Evolutionary conservation across 2,888 invertebrate genomes (phyloP).

Genomic region (Ochropleura leucogaster): DNA sequence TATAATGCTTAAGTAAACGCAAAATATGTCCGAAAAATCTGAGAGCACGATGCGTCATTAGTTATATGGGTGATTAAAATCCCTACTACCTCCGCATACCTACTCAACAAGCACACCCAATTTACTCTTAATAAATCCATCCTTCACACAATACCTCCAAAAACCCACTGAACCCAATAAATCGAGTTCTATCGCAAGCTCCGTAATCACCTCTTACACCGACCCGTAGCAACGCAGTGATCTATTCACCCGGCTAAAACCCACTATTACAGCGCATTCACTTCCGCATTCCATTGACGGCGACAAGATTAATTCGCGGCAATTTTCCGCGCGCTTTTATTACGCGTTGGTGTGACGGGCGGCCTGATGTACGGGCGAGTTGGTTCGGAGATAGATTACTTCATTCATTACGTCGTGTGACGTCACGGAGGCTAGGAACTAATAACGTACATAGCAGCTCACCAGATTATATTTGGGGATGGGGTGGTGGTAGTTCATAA

Average conservation of each 20-base stretch:
- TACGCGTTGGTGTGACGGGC: slow-evolving; percentile 60
- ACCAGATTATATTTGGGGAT: slow-evolving; percentile 32
- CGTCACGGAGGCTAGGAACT: slow-evolving; percentile 45
- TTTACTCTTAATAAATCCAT: slow-evolving; percentile 5
- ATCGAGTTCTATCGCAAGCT: slow-evolving; percentile 26
- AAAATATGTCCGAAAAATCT: neutral
- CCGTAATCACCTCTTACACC: slow-evolving; percentile 38
- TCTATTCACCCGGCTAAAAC: slow-evolving; percentile 31
- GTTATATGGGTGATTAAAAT: neutral
- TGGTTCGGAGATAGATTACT: slow-evolving; percentile 63
- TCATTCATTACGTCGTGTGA: slow-evolving; percentile 65
- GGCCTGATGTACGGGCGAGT: slow-evolving; percentile 54
- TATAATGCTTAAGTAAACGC: neutral
- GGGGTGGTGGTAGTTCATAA: neutral
- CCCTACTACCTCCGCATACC: neutral
- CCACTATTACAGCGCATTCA: slow-evolving; percentile 48
- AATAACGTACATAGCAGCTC: slow-evolving; percentile 49
- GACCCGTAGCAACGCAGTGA: slow-evolving; percentile 6
- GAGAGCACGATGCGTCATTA: neutral
- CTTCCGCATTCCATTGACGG: slow-evolving; percentile 50
- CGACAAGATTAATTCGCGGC: slow-evolving; percentile 58
- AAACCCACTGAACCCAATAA: slow-evolving; percentile 29
- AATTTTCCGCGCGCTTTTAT: slow-evolving; percentile 57
- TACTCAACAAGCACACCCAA: neutral
- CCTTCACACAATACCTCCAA: slow-evolving; percentile 14